A percentile compares a stretch with the other conserved stretches of the same genome.
Evolutionary conservation across 2,797 vertebrate species (phyloP).

Genomic region (Ibycter americanus): DNA sequence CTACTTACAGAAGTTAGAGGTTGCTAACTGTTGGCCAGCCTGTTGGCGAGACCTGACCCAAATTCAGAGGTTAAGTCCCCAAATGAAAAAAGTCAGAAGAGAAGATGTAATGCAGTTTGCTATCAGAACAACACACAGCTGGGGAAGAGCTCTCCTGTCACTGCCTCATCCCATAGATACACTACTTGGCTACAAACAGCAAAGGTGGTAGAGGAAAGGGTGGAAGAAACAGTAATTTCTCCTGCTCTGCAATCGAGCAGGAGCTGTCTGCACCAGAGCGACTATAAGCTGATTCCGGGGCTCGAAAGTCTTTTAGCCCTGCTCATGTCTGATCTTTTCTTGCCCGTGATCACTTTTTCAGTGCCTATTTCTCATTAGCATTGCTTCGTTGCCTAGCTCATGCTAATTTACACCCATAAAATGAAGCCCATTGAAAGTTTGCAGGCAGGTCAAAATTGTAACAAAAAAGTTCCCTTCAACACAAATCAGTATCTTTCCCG

Average conservation of each 20-base stretch:
- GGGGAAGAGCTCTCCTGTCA: neutral
- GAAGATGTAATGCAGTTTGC: neutral
- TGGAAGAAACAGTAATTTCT: neutral
- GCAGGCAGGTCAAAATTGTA: neutral
- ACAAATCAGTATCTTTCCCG: neutral
- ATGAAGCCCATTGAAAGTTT: neutral
- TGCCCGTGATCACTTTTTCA: neutral
- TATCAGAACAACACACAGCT: neutral
- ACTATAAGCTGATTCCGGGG: neutral
- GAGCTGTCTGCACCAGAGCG: rapidly evolving
- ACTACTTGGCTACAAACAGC: neutral
- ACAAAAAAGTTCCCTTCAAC: neutral
- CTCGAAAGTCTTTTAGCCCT: neutral
- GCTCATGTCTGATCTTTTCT: neutral
- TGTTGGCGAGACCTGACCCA: neutral
- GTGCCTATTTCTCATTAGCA: neutral
- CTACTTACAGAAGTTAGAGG: neutral
- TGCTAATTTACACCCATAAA: neutral
- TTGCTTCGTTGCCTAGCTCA: neutral
- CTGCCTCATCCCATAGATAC: neutral
- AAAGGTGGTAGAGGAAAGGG: neutral
- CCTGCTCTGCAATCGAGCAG: neutral
- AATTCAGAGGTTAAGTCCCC: neutral
- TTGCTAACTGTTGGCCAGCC: neutral
- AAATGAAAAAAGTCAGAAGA: neutral